Evolutionary conservation across 2,113 vertebrate genomes (phyloP).

Genomic region (Amazona guildingii): DNA sequence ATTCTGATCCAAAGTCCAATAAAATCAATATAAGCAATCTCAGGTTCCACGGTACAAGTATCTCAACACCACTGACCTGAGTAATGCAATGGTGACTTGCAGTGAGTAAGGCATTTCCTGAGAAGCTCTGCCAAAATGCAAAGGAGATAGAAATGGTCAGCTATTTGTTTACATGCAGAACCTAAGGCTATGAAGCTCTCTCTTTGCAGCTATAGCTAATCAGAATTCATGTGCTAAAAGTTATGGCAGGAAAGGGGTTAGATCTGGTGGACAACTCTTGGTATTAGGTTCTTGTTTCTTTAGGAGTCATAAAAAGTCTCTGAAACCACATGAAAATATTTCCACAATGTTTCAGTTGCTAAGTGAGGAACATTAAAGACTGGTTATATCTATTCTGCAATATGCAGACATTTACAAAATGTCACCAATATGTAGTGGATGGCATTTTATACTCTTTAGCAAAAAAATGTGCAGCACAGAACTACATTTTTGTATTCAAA

Average conservation of each 20-base stretch:
- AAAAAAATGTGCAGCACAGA: background rate
- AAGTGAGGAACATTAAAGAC: background rate
- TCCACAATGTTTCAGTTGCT: background rate
- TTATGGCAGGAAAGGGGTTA: background rate
- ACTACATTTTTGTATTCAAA: background rate
- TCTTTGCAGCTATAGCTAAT: background rate
- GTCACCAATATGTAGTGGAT: background rate
- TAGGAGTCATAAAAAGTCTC: background rate
- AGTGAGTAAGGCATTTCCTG: background rate
- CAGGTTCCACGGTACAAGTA: background rate
- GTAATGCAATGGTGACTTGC: background rate
- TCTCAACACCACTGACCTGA: background rate
- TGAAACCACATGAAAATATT: background rate
- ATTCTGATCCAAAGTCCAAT: background rate
- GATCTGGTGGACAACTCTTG: background rate
- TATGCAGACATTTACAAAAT: background rate
- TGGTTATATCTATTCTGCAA: background rate
- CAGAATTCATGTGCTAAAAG: background rate
- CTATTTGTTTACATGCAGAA: background rate
- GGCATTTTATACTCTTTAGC: background rate
- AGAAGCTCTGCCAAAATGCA: background rate
- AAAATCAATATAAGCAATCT: background rate
- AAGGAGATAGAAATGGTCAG: background rate
- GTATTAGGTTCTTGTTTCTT: background rate
- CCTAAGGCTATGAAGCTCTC: background rate